phyloP scores from a whole-genome alignment of 2,113 vertebrate genomes.

The Cheilinus undulatus region DNA sequence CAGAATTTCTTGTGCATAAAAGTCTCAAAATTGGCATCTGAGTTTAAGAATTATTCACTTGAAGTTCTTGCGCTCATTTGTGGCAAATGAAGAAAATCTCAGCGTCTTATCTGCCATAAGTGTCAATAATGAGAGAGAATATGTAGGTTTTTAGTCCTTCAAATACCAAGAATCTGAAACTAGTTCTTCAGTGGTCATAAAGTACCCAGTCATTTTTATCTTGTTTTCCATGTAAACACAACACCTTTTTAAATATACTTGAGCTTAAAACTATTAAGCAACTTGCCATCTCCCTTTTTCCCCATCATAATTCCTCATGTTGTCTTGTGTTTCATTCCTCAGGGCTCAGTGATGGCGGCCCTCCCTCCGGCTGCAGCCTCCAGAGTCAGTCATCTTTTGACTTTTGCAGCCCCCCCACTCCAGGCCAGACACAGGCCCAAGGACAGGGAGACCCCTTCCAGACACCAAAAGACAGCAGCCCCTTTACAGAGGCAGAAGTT shows the following conservation, averaged over 20 bases:
- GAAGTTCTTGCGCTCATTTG: too few species aligned
- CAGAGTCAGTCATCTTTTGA: slow-evolving; percentile 84
- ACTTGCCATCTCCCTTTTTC: not conserved
- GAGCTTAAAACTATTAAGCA: too few species aligned
- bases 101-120: too few species aligned
- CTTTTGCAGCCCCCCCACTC: slow-evolving; percentile 85
- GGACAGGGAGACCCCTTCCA: slow-evolving; percentile 82
- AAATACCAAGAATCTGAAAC: too few species aligned
- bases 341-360: slow-evolving; percentile 80
- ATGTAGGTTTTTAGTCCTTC: too few species aligned
- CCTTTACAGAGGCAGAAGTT: slow-evolving; percentile 80
- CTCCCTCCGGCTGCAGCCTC: slow-evolving; percentile 71
- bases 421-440: slow-evolving; percentile 73
- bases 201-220: too few species aligned
- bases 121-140: too few species aligned
- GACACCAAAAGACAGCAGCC: slow-evolving; percentile 80
- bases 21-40: not conserved
- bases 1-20: too few species aligned
- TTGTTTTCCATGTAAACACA: too few species aligned
- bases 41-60: not conserved
- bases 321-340: not conserved
- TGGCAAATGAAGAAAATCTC: too few species aligned
- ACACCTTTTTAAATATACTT: too few species aligned
- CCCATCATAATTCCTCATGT: not conserved
- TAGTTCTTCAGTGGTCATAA: too few species aligned